These are phyloP conservation scores for Ctenodactylus gundi DNA, from an alignment of 2,113 vertebrate genomes.

Conservation along the genomic window DNA sequence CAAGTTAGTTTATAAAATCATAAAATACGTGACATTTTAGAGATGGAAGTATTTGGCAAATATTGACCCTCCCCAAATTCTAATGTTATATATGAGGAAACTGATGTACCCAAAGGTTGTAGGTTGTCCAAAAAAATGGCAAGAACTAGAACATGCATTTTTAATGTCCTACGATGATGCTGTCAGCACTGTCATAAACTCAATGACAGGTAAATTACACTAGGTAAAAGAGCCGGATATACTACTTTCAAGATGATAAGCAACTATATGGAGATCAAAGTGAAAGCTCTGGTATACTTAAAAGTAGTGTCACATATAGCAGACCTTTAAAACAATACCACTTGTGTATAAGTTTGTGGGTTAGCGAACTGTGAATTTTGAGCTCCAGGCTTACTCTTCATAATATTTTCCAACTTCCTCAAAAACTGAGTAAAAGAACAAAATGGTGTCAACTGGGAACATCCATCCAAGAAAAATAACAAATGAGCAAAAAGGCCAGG, in stretches of 20 bases:
- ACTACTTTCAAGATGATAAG: not conserved
- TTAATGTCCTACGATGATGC: not conserved
- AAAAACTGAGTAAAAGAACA: not conserved
- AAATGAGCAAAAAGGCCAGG: not conserved
- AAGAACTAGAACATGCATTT: not conserved
- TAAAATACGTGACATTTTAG: not conserved
- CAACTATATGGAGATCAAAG: not conserved
- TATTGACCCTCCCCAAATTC: not conserved
- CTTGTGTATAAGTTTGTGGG: not conserved
- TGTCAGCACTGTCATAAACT: not conserved
- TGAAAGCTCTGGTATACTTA: not conserved
- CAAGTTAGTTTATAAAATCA: not conserved
- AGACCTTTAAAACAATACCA: not conserved
- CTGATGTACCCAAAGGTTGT: not conserved
- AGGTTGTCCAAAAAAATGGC: slow-evolving; percentile 10
- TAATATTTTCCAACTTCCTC: not conserved
- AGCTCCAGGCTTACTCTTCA: not conserved
- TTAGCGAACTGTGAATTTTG: not conserved
- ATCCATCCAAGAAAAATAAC: not conserved
- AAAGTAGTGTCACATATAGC: not conserved
- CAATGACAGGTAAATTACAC: not conserved
- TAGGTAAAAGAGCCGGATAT: not conserved
- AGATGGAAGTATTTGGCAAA: not conserved
- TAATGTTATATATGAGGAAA: slow-evolving; percentile 16
- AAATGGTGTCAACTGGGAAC: not conserved